Evolutionary conservation across 2,113 vertebrate genomes (phyloP).

Genomic region (Sturnira hondurensis): DNA sequence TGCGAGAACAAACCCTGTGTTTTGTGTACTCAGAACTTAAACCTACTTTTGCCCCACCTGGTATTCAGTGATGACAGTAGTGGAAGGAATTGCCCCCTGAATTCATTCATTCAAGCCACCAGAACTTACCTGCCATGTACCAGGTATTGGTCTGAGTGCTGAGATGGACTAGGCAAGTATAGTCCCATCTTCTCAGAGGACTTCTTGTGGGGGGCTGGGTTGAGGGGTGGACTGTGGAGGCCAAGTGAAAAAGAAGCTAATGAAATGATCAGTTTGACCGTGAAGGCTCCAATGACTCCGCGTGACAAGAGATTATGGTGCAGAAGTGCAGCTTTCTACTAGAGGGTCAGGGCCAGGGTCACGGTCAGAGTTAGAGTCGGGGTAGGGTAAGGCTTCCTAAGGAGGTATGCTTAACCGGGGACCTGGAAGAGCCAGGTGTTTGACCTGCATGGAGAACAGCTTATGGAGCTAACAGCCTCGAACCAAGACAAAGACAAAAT

Average conservation of each 20-base stretch:
- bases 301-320: neutral
- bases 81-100: neutral
- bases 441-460: neutral
- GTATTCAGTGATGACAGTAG: neutral
- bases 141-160: neutral
- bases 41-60: too few species aligned
- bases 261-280: neutral
- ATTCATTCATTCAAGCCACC: neutral
- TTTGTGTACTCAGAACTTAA: too few species aligned
- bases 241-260: neutral
- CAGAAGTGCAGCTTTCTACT: neutral
- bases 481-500: neutral
- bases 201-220: neutral
- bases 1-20: too few species aligned
- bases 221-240: neutral
- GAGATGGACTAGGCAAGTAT: neutral
- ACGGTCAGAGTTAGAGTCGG: neutral
- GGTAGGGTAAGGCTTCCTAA: neutral
- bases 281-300: neutral
- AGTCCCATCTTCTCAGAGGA: neutral
- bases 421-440: neutral
- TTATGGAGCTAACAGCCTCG: rapidly evolving
- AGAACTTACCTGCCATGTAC: neutral
- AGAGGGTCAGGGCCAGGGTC: neutral
- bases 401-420: neutral